These are phyloP conservation scores for Panulirus ornatus DNA, from an alignment of 1,140 invertebrate species.

Conservation along the genomic window DNA sequence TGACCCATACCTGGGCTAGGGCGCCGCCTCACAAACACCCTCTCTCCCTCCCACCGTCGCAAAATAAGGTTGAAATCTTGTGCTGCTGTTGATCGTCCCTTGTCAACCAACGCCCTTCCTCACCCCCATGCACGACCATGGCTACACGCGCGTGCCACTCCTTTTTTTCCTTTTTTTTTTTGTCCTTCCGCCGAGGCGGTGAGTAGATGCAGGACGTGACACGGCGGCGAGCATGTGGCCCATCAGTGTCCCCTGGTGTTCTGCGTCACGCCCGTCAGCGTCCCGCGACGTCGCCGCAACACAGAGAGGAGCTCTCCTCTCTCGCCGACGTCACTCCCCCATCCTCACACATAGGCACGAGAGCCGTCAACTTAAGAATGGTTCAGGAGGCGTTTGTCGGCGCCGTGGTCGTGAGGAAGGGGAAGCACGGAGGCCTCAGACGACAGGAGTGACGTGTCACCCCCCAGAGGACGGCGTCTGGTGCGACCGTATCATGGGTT, in stretches of 20 bases:
- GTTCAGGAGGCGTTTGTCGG: not conserved
- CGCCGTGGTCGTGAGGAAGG: not conserved
- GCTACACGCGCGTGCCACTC: too few relatives aligned
- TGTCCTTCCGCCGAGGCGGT: not conserved
- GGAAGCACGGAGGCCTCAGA: not conserved
- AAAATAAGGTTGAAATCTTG: not conserved
- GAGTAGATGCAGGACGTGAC: not conserved
- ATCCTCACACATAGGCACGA: not conserved
- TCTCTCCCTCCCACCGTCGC: not conserved
- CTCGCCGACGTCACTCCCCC: not conserved
- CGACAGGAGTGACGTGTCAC: too few relatives aligned
- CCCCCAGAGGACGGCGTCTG: too few relatives aligned
- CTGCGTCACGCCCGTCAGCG: not conserved
- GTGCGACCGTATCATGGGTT: too few relatives aligned
- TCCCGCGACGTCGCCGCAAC: not conserved
- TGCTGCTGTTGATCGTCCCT: not conserved
- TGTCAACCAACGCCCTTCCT: too few relatives aligned
- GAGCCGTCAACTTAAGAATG: not conserved
- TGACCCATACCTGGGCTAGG: constrained; percentile 74
- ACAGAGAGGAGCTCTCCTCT: not conserved
- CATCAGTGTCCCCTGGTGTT: not conserved
- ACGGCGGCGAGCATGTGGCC: not conserved
- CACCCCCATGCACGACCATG: too few relatives aligned
- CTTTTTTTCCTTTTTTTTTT: too few relatives aligned
- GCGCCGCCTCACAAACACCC: not conserved